A percentile compares a stretch with the other conserved stretches of the same genome.
Conservation (phyloP, 2,113 vertebrate species). For the Ardeotis arabs region DNA sequence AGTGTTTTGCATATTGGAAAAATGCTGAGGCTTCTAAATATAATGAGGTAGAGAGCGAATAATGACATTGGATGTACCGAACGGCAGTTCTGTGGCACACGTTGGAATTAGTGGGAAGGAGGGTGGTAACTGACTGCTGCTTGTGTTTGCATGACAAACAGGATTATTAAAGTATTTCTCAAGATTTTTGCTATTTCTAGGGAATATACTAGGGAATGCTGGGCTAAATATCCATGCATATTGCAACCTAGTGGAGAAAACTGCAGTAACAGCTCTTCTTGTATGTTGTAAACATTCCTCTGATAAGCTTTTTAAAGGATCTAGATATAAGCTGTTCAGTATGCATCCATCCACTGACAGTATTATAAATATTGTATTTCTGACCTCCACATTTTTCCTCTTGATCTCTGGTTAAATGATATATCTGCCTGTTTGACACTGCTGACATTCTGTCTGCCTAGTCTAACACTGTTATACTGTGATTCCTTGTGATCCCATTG, state of each 20-base stretch:
- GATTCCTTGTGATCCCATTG: slow-evolving; percentile 1
- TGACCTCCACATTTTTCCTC: slow-evolving; percentile 34
- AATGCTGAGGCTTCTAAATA: background rate
- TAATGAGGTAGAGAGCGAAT: background rate
- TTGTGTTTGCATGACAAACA: background rate
- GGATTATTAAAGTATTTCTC: background rate
- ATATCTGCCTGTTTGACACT: background rate
- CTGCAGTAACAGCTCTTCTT: background rate
- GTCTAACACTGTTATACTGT: background rate
- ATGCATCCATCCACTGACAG: background rate
- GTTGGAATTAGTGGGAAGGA: background rate
- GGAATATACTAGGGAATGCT: background rate
- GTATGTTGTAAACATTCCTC: background rate
- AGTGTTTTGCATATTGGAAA: background rate
- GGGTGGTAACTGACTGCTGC: background rate
- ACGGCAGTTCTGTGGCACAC: background rate
- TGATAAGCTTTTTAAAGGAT: background rate
- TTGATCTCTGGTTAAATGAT: slow-evolving; percentile 23
- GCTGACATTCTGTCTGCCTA: slow-evolving; percentile 6
- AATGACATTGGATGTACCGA: background rate
- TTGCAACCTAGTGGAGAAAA: background rate
- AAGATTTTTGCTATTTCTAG: background rate
- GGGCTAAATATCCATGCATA: background rate
- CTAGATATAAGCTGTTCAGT: background rate
- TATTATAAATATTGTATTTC: slow-evolving; percentile 2